These are phyloP conservation scores for Phylloscopus collybita DNA, from an alignment of 2,797 vertebrate species.

Conservation along the genomic window DNA sequence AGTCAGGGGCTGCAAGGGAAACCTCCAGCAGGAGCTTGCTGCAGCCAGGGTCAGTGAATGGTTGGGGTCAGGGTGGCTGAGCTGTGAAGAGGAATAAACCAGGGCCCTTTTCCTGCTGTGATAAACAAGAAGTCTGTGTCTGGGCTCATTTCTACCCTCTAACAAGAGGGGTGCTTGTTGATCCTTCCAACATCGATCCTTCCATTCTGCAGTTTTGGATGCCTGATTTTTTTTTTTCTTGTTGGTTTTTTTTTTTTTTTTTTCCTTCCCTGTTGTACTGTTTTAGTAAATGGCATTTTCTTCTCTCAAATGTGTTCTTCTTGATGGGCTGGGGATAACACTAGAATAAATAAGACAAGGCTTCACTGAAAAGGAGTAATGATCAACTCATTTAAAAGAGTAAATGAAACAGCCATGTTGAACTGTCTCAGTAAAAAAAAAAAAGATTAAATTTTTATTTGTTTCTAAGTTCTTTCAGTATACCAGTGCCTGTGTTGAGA, in stretches of 20 bases:
- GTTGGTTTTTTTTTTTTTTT: too few relatives aligned
- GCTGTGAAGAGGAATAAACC: neutral
- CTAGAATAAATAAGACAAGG: neutral
- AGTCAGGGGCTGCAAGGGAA: neutral
- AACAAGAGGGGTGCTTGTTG: neutral
- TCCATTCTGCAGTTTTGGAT: neutral
- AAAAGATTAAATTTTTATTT: neutral
- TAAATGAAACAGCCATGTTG: neutral
- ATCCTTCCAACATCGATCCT: neutral
- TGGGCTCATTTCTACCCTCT: neutral
- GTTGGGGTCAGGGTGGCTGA: neutral
- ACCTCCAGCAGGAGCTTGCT: neutral
- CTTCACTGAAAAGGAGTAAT: neutral
- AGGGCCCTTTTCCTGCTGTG: neutral
- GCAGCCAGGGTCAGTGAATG: neutral
- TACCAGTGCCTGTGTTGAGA: neutral
- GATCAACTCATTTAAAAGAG: neutral
- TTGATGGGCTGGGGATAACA: neutral
- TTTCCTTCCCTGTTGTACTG: neutral
- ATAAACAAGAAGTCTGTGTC: neutral
- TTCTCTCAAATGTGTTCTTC: neutral
- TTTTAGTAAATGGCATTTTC: neutral
- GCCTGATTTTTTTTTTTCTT: neutral
- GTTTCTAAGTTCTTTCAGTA: neutral
- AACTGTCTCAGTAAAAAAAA: neutral